A percentile compares a stretch with the other conserved stretches of the same genome.
These are phyloP conservation scores for Masticophis lateralis DNA, from an alignment of 2,797 vertebrate species.

Conservation along the genomic window DNA sequence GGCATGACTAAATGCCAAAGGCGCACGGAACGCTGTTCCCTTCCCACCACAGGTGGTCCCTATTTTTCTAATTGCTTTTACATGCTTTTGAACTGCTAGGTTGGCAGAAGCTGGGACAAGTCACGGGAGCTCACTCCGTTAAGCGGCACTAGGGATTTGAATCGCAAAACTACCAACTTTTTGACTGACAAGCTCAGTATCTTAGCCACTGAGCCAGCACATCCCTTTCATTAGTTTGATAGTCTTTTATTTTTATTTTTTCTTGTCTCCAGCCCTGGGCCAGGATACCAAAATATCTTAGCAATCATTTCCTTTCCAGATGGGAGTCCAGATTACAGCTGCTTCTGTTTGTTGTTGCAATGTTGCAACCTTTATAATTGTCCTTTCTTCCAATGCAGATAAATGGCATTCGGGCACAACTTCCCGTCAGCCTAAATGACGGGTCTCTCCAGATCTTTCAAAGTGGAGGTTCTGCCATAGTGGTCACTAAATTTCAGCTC, in stretches of 20 bases:
- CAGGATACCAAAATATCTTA: background rate
- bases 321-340: background rate
- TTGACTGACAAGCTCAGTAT: too few relatives aligned
- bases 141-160: too few relatives aligned
- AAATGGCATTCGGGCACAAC: background rate
- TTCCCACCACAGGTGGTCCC: too few relatives aligned
- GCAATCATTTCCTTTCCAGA: background rate
- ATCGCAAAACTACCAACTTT: too few relatives aligned
- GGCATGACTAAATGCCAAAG: too few relatives aligned
- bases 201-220: too few relatives aligned
- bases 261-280: background rate
- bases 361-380: background rate
- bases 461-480: background rate
- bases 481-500: background rate
- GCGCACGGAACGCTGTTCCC: too few relatives aligned
- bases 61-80: too few relatives aligned
- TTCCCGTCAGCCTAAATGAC: background rate
- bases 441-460: background rate
- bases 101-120: too few relatives aligned
- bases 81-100: too few relatives aligned
- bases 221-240: background rate
- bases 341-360: too few relatives aligned
- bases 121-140: too few relatives aligned
- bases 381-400: background rate
- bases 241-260: background rate